These are phyloP conservation scores for Scortum barcoo DNA, from an alignment of 2,113 vertebrate genomes.

Conservation along the genomic window DNA sequence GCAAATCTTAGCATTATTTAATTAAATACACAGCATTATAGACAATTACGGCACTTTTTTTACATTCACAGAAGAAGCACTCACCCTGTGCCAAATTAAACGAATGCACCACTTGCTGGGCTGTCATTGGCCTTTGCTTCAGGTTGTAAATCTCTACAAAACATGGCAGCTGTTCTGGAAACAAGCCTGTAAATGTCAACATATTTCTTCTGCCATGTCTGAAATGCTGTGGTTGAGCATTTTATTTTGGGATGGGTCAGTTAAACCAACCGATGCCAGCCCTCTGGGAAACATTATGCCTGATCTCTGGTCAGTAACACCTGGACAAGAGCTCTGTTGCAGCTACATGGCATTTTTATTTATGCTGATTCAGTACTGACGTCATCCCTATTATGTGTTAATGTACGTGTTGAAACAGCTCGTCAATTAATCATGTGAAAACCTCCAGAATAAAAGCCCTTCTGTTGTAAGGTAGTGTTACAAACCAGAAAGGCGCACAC, in stretches of 20 bases:
- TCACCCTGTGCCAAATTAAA: conserved; percentile 6
- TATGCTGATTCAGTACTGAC: neutral
- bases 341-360: neutral
- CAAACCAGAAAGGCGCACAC: neutral
- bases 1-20: neutral
- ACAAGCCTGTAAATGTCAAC: conserved; percentile 31
- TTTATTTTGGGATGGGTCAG: conserved; percentile 37
- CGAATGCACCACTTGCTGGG: neutral
- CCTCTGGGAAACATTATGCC: conserved; percentile 6
- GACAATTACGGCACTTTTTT: neutral
- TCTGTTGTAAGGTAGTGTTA: neutral
- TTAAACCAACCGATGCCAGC: neutral
- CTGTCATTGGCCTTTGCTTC: neutral
- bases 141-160: conserved; percentile 36
- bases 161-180: conserved; percentile 34
- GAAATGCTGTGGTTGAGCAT: conserved; percentile 20
- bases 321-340: neutral
- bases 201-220: conserved; percentile 24
- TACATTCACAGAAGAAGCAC: neutral
- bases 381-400: neutral
- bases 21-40: neutral
- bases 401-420: neutral
- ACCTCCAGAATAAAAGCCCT: conserved; percentile 6
- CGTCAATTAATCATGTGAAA: neutral
- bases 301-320: conserved; percentile 1